These are phyloP conservation scores for Uloborus plumipes DNA, from an alignment of 2,888 invertebrate species.

Conservation along the genomic window DNA sequence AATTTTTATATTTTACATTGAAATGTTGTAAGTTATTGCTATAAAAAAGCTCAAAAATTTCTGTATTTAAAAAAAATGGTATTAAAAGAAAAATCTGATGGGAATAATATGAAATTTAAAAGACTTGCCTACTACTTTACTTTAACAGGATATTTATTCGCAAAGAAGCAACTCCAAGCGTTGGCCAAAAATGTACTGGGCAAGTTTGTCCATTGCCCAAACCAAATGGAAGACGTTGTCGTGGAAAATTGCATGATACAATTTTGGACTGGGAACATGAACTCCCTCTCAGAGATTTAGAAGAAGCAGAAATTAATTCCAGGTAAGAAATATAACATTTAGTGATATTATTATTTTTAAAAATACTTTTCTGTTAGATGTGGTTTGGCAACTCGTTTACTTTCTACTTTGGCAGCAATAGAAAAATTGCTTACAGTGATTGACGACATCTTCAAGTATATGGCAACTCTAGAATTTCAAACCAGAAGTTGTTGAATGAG, in stretches of 20 bases:
- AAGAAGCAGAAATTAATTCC: constrained; percentile 87
- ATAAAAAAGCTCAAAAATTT: background rate
- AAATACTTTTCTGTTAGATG: too few relatives aligned
- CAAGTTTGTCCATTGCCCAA: constrained; percentile 78
- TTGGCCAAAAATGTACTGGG: constrained; percentile 82
- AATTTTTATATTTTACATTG: too few relatives aligned
- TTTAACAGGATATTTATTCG: constrained; percentile 83
- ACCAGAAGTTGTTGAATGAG: too few relatives aligned
- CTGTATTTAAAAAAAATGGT: too few relatives aligned
- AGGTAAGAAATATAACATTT: constrained; percentile 75
- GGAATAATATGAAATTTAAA: background rate
- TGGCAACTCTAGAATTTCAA: too few relatives aligned
- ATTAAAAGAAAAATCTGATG: too few relatives aligned
- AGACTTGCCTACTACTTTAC: background rate
- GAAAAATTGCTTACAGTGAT: too few relatives aligned
- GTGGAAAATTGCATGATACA: constrained; percentile 89
- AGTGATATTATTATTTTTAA: background rate
- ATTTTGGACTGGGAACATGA: constrained; percentile 98
- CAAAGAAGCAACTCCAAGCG: constrained; percentile 79
- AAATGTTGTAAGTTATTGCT: background rate
- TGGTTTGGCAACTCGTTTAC: too few relatives aligned
- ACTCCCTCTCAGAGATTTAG: constrained; percentile 87
- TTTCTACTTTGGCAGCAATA: too few relatives aligned
- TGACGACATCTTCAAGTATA: too few relatives aligned
- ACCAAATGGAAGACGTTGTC: constrained; percentile 78